Evolutionary conservation across 2,888 invertebrate genomes (phyloP).

Genomic region (Dione juno): DNA sequence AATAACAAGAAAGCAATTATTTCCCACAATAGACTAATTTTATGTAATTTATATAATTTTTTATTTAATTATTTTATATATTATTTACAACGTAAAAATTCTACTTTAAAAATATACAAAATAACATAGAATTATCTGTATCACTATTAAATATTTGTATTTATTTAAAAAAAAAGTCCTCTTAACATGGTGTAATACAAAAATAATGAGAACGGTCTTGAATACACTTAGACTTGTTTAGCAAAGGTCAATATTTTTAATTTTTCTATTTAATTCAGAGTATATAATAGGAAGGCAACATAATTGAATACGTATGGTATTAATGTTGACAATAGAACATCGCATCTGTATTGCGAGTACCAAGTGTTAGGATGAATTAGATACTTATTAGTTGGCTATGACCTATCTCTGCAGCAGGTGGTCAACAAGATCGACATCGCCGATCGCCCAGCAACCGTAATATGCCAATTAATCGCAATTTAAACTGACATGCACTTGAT

Average conservation of each 20-base stretch:
- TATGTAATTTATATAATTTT: too few species aligned
- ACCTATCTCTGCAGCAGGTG: slow-evolving; percentile 41
- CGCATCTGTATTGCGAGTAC: slow-evolving; percentile 11
- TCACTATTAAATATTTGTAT: neutral
- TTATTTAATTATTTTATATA: too few species aligned
- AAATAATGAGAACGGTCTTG: slow-evolving; percentile 15
- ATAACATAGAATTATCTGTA: neutral
- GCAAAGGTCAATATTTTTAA: slow-evolving; percentile 7
- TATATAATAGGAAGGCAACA: slow-evolving; percentile 6
- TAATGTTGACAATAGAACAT: neutral
- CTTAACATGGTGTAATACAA: neutral
- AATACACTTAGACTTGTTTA: slow-evolving; percentile 16
- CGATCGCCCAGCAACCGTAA: slow-evolving; percentile 43
- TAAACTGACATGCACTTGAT: slow-evolving; percentile 60
- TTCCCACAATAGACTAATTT: too few species aligned
- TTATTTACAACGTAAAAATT: too few species aligned
- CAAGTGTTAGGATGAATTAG: slow-evolving; percentile 28
- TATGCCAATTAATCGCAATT: slow-evolving; percentile 59
- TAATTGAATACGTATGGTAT: slow-evolving; percentile 11
- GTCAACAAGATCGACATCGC: slow-evolving; percentile 37
- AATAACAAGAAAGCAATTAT: too few species aligned
- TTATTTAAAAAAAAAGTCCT: neutral
- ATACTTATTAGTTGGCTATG: slow-evolving; percentile 24
- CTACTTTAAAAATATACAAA: too few species aligned
- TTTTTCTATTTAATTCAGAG: slow-evolving; percentile 16